Evolutionary conservation across 2,113 vertebrate genomes (phyloP).

Genomic region (Bungarus multicinctus): DNA sequence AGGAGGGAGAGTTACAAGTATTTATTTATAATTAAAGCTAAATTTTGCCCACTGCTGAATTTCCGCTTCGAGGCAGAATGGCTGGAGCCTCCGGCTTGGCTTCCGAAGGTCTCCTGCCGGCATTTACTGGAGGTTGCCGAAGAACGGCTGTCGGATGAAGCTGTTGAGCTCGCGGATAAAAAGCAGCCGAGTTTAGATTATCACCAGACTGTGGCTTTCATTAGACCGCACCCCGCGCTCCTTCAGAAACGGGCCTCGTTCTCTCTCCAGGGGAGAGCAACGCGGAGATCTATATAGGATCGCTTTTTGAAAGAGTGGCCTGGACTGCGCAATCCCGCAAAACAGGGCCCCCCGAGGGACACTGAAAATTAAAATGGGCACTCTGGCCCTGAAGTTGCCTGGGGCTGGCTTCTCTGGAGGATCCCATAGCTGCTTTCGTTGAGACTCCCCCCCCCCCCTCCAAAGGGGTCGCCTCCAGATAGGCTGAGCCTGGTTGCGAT

Average conservation of each 20-base stretch:
- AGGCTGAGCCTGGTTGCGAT: background rate
- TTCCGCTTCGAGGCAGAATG: background rate
- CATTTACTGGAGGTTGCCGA: background rate
- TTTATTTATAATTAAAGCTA: background rate
- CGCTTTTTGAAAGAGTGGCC: background rate
- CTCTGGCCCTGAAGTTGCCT: background rate
- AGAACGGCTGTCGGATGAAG: background rate
- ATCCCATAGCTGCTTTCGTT: background rate
- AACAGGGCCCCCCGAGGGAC: background rate
- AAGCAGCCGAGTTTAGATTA: background rate
- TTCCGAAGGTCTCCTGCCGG: background rate
- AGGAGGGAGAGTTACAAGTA: background rate
- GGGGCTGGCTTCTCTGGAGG: background rate
- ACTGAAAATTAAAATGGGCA: background rate
- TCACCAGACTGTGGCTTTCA: background rate
- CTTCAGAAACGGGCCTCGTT: background rate
- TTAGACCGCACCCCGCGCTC: background rate
- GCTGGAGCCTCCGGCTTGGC: background rate
- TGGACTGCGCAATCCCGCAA: background rate
- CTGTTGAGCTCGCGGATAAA: background rate
- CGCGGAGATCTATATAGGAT: background rate
- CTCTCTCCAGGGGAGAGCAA: background rate
- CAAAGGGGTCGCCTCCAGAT: background rate
- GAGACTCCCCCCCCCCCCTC: background rate
- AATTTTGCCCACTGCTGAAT: background rate